Percentiles rank a stretch among this genome's conserved stretches.
These are phyloP conservation scores for Scolopax mira DNA, from an alignment of 2,113 vertebrate species.

Conservation along the genomic window DNA sequence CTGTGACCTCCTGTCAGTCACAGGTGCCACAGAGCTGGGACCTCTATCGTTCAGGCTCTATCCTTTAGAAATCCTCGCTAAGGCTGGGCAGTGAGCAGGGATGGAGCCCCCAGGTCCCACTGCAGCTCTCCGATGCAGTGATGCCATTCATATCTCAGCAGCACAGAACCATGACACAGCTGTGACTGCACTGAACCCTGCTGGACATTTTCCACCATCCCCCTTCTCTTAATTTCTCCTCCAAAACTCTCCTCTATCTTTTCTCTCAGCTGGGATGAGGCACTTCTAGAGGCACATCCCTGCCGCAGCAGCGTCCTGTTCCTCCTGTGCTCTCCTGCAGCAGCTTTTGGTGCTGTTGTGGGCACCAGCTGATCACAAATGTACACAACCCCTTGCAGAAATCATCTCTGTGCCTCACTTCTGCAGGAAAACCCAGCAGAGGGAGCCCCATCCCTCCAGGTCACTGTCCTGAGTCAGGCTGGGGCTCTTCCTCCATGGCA, in stretches of 20 bases:
- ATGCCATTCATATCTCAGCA: rapidly evolving
- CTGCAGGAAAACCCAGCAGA: background rate
- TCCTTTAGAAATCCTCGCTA: background rate
- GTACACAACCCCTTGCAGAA: background rate
- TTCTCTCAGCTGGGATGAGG: background rate
- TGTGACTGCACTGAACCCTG: background rate
- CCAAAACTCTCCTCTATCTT: background rate
- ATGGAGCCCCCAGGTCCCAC: background rate
- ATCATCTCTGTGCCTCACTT: background rate
- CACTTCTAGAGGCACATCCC: background rate
- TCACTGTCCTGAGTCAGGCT: background rate
- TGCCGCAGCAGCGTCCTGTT: rapidly evolving
- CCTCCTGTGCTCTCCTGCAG: background rate
- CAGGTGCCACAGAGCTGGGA: background rate
- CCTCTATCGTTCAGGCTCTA: background rate
- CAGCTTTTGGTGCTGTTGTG: background rate
- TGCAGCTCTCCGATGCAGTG: background rate
- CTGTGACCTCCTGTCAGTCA: background rate
- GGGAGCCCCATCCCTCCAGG: background rate
- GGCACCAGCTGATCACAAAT: background rate
- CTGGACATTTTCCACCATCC: background rate
- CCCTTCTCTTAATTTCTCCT: background rate
- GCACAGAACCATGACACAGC: rapidly evolving
- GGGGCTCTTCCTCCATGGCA: background rate
- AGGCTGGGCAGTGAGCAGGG: background rate